Percentiles rank a stretch among this genome's conserved stretches.
Conservation (phyloP, 2,888 invertebrate species). For the Thereva unica region DNA sequence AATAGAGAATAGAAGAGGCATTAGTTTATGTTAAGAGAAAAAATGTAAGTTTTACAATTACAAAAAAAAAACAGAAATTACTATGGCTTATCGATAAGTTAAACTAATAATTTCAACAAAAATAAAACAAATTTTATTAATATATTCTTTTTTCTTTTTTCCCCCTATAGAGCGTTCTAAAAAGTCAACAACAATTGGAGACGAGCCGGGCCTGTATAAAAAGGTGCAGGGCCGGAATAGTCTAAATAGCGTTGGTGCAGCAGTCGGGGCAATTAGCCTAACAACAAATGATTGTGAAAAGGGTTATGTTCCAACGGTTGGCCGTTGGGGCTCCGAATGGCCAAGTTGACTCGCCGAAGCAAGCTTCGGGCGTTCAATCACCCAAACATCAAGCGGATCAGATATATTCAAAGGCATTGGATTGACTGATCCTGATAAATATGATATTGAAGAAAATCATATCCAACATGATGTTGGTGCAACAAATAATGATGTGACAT, state of each 20-base stretch:
- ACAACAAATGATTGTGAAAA: slow-evolving; percentile 62
- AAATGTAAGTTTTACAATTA: too few species aligned
- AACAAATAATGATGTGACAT: slow-evolving; percentile 50
- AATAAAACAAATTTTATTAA: neutral
- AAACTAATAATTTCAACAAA: neutral
- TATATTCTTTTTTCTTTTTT: slow-evolving; percentile 45
- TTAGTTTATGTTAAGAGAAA: too few species aligned
- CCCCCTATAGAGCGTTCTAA: slow-evolving; percentile 71
- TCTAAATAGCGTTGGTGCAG: slow-evolving; percentile 57
- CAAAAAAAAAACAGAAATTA: neutral
- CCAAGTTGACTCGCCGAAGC: slow-evolving; percentile 93
- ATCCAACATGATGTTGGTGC: slow-evolving; percentile 40
- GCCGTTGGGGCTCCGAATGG: slow-evolving; percentile 93
- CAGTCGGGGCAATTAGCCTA: slow-evolving; percentile 49
- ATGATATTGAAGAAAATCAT: slow-evolving; percentile 38
- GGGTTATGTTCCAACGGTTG: slow-evolving; percentile 76
- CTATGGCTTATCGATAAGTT: neutral
- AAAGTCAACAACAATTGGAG: slow-evolving; percentile 66
- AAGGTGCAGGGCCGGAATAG: slow-evolving; percentile 62
- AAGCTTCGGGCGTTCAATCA: slow-evolving; percentile 59
- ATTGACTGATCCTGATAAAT: slow-evolving; percentile 49
- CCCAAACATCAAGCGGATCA: slow-evolving; percentile 44
- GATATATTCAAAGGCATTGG: slow-evolving; percentile 39
- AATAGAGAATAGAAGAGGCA: too few species aligned
- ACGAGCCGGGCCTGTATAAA: slow-evolving; percentile 67